Percentiles rank a stretch among this genome's conserved stretches.
These are phyloP conservation scores for Ceyx cyanopectus DNA, from an alignment of 2,113 vertebrate species.

Conservation along the genomic window DNA sequence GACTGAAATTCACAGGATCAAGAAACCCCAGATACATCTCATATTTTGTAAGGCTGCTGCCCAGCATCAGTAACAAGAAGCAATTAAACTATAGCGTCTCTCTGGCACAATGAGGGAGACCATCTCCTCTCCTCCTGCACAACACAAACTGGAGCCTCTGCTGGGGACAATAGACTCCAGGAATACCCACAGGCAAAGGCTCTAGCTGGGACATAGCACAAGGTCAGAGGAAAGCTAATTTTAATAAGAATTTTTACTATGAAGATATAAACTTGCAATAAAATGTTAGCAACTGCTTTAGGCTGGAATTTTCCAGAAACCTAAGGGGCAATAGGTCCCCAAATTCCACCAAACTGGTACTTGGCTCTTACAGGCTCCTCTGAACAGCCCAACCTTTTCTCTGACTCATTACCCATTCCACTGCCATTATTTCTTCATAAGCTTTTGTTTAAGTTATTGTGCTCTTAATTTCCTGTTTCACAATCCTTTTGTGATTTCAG, in stretches of 20 bases:
- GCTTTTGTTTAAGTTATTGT: constrained; percentile 62
- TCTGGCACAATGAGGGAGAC: not conserved
- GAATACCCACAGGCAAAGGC: not conserved
- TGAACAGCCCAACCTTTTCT: not conserved
- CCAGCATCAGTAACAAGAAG: not conserved
- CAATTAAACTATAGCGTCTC: not conserved
- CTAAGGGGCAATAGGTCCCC: not conserved
- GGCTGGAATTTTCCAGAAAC: constrained; percentile 25
- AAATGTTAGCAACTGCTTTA: not conserved
- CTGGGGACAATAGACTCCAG: not conserved
- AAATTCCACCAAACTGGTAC: not conserved
- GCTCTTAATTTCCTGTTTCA: constrained; percentile 66
- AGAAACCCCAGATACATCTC: not conserved
- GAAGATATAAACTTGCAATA: constrained; percentile 13
- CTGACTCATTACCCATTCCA: constrained; percentile 38
- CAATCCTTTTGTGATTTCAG: constrained; percentile 52
- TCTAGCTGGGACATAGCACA: not conserved
- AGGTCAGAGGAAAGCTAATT: constrained; percentile 39
- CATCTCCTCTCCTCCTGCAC: fast-evolving
- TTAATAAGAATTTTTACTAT: constrained; percentile 7
- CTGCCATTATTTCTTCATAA: constrained; percentile 56
- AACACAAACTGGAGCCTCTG: not conserved
- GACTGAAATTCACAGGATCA: not conserved
- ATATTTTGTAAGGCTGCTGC: not conserved
- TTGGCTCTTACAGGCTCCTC: not conserved